phyloP scores from a whole-genome alignment of 1,140 invertebrate species.

The Phortica variegata region DNA sequence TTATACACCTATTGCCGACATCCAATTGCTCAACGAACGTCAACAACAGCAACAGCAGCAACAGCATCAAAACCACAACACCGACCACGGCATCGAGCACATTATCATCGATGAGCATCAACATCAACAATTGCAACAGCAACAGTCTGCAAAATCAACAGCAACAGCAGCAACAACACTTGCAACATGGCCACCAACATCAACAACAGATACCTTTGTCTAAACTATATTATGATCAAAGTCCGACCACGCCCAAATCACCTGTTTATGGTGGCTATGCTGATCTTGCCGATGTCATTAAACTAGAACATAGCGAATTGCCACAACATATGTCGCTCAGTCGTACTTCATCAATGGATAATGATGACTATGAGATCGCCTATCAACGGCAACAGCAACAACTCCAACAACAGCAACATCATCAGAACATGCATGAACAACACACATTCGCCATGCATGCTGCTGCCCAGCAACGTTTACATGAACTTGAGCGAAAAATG shows the following conservation, averaged over 20 bases:
- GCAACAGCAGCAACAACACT: constrained; percentile 25
- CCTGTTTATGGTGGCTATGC: constrained; percentile 18
- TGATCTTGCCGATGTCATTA: constrained; percentile 24
- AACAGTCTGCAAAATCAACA: constrained; percentile 41
- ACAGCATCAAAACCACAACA: constrained; percentile 31
- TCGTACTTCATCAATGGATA: constrained; percentile 35
- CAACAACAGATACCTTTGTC: constrained; percentile 29
- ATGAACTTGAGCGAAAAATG: constrained; percentile 42
- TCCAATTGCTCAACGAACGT: constrained; percentile 20
- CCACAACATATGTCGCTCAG: constrained; percentile 26
- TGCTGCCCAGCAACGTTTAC: constrained; percentile 34
- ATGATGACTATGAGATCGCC: constrained; percentile 37
- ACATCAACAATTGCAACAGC: constrained; percentile 28
- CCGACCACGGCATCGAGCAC: constrained; percentile 45
- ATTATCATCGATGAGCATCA: constrained; percentile 40
- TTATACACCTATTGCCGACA: constrained; percentile 35
- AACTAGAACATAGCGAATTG: constrained; percentile 34
- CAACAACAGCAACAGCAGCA: constrained; percentile 28
- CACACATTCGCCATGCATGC: constrained; percentile 39
- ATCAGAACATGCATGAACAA: constrained; percentile 38
- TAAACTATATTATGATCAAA: constrained; percentile 14
- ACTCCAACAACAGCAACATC: constrained; percentile 24
- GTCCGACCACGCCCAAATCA: constrained; percentile 22
- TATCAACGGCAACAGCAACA: constrained; percentile 38
- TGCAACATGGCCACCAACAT: constrained; percentile 15